Evolutionary conservation across 2,888 invertebrate species (phyloP).

Genomic region (Spatulosminthurus flaviceps): DNA sequence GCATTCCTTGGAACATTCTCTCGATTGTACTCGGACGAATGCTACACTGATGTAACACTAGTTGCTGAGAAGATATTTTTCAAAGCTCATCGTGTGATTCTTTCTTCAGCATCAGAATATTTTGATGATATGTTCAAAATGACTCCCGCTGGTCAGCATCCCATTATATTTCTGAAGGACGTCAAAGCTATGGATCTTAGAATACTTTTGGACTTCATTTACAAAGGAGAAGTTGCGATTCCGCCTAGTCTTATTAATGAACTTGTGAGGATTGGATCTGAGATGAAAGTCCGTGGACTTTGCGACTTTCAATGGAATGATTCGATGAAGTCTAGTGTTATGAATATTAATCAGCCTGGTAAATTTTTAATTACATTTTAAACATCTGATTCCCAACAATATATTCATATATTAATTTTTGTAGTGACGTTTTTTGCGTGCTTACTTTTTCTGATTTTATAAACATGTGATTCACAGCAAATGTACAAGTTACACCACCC

Average conservation of each 20-base stretch:
- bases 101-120: slow-evolving; percentile 59
- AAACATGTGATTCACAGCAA: background rate
- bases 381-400: too few relatives aligned
- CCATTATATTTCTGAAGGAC: slow-evolving; percentile 58
- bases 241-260: slow-evolving; percentile 56
- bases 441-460: too few relatives aligned
- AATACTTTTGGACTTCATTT: slow-evolving; percentile 58
- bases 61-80: slow-evolving; percentile 58
- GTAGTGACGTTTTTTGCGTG: too few relatives aligned
- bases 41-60: slow-evolving; percentile 57
- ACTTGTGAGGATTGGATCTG: slow-evolving; percentile 55
- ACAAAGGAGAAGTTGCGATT: slow-evolving; percentile 59
- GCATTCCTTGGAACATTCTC: slow-evolving; percentile 57
- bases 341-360: slow-evolving; percentile 27
- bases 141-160: slow-evolving; percentile 56
- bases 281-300: slow-evolving; percentile 52
- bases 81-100: slow-evolving; percentile 59
- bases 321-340: slow-evolving; percentile 26
- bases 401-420: too few relatives aligned
- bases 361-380: too few relatives aligned
- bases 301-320: slow-evolving; percentile 42
- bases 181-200: slow-evolving; percentile 56
- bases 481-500: background rate
- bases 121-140: slow-evolving; percentile 59
- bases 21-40: slow-evolving; percentile 53